A percentile compares a stretch with the other conserved stretches of the same genome.
Evolutionary conservation across 1,140 invertebrate species (phyloP).

Genomic region (Rhysida immarginata): DNA sequence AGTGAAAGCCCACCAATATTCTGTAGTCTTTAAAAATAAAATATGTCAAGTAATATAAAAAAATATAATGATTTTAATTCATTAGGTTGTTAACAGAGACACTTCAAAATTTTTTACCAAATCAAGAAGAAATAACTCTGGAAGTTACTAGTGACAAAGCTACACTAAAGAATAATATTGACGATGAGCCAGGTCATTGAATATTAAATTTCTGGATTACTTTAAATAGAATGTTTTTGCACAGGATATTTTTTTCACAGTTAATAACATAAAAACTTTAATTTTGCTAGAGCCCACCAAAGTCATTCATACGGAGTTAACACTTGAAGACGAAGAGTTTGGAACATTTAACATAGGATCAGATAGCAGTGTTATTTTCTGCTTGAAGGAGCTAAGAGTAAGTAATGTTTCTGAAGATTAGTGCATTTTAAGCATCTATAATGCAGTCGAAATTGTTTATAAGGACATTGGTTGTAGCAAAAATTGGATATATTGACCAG

Average conservation of each 20-base stretch:
- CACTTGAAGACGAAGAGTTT: conserved; percentile 55
- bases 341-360: conserved; percentile 46
- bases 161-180: conserved; percentile 54
- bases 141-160: conserved; percentile 44
- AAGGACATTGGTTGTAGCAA: no score
- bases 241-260: background rate
- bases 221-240: background rate
- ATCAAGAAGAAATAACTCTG: conserved; percentile 59
- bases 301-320: conserved; percentile 46
- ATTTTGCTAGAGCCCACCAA: conserved; percentile 32
- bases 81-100: conserved; percentile 49
- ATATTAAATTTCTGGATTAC: conserved; percentile 8
- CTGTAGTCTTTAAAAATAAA: no score
- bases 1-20: no score
- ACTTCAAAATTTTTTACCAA: conserved; percentile 54
- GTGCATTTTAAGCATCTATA: no score
- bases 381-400: conserved; percentile 57
- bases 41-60: no score
- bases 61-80: no score
- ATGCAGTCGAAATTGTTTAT: no score
- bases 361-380: conserved; percentile 60
- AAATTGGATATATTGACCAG: no score
- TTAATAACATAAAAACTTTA: background rate
- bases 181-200: conserved; percentile 39
- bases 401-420: conserved; percentile 6